phyloP scores from a whole-genome alignment of 2,113 vertebrate species.

The Nannobrachium achirus region DNA sequence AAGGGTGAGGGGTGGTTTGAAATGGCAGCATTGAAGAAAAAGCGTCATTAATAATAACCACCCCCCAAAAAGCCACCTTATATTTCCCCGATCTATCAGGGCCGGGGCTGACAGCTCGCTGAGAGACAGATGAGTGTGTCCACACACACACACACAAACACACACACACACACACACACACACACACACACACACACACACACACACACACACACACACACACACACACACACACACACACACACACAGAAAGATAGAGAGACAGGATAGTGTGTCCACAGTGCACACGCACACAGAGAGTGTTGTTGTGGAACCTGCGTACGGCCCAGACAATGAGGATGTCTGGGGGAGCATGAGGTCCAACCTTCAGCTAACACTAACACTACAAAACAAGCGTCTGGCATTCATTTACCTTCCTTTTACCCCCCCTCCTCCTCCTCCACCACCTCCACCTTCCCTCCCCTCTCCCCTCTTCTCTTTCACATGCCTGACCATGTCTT shows the following conservation, averaged over 20 bases:
- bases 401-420: slow-evolving; percentile 67
- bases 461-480: slow-evolving; percentile 42
- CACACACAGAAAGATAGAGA: too few species aligned
- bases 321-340: slow-evolving; percentile 34
- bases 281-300: too few species aligned
- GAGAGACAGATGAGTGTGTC: slow-evolving; percentile 31
- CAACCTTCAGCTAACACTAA: slow-evolving; percentile 59
- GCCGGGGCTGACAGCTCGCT: slow-evolving; percentile 7
- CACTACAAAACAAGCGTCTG: slow-evolving; percentile 44
- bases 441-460: slow-evolving; percentile 31
- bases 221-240: too few species aligned
- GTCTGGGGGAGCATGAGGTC: slow-evolving; percentile 47
- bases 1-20: not conserved
- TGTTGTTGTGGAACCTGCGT: slow-evolving; percentile 22
- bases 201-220: too few species aligned
- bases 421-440: slow-evolving; percentile 47
- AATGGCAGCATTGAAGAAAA: slow-evolving; percentile 6
- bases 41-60: slow-evolving; percentile 18
- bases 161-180: too few species aligned
- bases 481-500: slow-evolving; percentile 61
- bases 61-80: slow-evolving; percentile 8
- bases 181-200: too few species aligned
- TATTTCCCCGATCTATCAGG: slow-evolving; percentile 16
- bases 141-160: too few species aligned
- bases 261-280: too few species aligned